Percentiles rank a stretch among this genome's conserved stretches.
Conservation (phyloP, 2,113 vertebrate species). For the Chunga burmeisteri region DNA sequence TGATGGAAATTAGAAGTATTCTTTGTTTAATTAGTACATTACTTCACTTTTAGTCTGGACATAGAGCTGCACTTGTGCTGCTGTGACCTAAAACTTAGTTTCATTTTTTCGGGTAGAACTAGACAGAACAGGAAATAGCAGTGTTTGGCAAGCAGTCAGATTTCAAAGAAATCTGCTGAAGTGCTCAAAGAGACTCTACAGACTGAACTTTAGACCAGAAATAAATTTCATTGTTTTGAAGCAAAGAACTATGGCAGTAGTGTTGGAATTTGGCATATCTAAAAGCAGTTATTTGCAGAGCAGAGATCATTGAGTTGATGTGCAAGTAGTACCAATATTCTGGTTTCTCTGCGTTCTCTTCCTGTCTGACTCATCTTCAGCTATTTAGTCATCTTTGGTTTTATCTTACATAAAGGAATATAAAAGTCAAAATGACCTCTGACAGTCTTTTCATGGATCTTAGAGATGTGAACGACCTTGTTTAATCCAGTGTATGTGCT, state of each 20-base stretch:
- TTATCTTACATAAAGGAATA: neutral
- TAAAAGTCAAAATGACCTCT: neutral
- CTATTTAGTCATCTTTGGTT: neutral
- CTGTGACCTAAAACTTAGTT: neutral
- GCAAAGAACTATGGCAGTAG: neutral
- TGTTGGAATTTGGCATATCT: neutral
- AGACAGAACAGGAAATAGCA: neutral
- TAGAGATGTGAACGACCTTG: neutral
- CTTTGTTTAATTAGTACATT: neutral
- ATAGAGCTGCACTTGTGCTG: neutral
- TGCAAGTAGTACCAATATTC: neutral
- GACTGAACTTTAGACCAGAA: constrained; percentile 20
- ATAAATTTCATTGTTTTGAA: neutral
- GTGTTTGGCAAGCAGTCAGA: neutral
- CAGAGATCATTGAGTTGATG: neutral
- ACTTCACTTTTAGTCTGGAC: neutral
- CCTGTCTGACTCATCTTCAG: neutral
- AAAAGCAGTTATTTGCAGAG: neutral
- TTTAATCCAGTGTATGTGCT: neutral
- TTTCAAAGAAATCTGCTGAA: constrained; percentile 24
- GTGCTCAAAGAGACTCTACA: neutral
- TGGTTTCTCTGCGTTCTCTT: neutral
- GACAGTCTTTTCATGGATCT: neutral
- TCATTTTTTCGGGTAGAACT: neutral
- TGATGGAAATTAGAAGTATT: neutral